Conservation (phyloP, 2,888 invertebrate species). For the Stenchaetothrips biformis region DNA sequence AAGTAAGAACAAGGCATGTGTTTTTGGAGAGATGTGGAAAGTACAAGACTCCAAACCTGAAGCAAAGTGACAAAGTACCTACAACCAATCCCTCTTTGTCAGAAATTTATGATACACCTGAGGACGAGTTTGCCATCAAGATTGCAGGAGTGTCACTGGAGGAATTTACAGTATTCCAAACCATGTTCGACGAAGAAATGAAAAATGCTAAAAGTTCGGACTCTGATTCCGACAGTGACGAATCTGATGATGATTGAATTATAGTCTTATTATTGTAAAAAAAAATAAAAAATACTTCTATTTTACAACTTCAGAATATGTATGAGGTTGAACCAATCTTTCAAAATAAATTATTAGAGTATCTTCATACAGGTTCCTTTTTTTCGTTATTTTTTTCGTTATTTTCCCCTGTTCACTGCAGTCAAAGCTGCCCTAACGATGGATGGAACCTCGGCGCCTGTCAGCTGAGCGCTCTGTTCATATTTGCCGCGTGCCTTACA, state of each 20-base stretch:
- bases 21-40: background rate
- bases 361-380: background rate
- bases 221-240: background rate
- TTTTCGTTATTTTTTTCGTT: background rate
- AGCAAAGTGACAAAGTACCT: background rate
- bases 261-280: background rate
- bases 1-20: background rate
- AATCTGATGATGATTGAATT: background rate
- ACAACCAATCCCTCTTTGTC: background rate
- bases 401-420: background rate
- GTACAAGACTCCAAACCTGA: background rate
- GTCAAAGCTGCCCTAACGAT: background rate
- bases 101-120: background rate
- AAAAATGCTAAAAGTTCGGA: background rate
- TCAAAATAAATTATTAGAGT: background rate
- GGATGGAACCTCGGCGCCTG: background rate
- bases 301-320: too few species aligned
- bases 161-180: background rate
- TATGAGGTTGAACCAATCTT: too few species aligned
- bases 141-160: background rate
- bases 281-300: background rate
- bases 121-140: background rate
- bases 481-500: background rate
- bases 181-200: background rate
- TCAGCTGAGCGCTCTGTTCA: background rate